A percentile compares a stretch with the other conserved stretches of the same genome.
Conservation (phyloP, 2,888 invertebrate species). For the Epirrhoe tristata region DNA sequence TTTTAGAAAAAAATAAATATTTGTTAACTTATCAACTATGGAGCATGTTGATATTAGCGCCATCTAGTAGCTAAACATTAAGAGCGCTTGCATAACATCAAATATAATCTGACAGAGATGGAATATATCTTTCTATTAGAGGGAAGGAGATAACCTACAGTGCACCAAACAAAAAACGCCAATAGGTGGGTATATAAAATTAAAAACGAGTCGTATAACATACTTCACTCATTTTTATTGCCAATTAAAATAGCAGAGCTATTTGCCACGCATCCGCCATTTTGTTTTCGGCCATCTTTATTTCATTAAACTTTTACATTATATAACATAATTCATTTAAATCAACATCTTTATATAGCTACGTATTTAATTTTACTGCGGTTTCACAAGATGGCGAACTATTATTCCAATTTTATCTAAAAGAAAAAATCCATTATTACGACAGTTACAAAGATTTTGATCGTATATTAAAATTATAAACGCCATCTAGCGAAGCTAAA, state of each 20-base stretch:
- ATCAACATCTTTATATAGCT: conserved; percentile 14
- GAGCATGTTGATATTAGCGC: conserved; percentile 37
- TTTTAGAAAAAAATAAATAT: conserved; percentile 43
- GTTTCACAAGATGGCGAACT: background rate
- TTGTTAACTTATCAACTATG: conserved; percentile 29
- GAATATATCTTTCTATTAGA: conserved; percentile 43
- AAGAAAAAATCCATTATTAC: background rate
- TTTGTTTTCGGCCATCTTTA: conserved; percentile 33
- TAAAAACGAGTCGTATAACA: conserved; percentile 32
- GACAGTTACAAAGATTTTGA: background rate
- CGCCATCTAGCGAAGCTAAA: conserved; percentile 1
- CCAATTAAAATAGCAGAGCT: conserved; percentile 41
- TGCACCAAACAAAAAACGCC: conserved; percentile 48
- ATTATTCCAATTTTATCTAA: background rate
- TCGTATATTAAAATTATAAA: background rate
- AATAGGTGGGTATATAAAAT: conserved; percentile 46
- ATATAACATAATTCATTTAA: conserved; percentile 16
- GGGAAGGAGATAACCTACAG: conserved; percentile 43
- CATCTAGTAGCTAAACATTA: conserved; percentile 40
- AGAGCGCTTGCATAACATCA: conserved; percentile 37
- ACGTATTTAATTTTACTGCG: background rate
- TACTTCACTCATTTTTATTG: conserved; percentile 33
- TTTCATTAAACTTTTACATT: conserved; percentile 23
- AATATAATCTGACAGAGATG: conserved; percentile 42
- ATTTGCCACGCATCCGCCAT: conserved; percentile 43